These are phyloP conservation scores for Toxostoma redivivum DNA, from an alignment of 2,113 vertebrate species.

Conservation along the genomic window DNA sequence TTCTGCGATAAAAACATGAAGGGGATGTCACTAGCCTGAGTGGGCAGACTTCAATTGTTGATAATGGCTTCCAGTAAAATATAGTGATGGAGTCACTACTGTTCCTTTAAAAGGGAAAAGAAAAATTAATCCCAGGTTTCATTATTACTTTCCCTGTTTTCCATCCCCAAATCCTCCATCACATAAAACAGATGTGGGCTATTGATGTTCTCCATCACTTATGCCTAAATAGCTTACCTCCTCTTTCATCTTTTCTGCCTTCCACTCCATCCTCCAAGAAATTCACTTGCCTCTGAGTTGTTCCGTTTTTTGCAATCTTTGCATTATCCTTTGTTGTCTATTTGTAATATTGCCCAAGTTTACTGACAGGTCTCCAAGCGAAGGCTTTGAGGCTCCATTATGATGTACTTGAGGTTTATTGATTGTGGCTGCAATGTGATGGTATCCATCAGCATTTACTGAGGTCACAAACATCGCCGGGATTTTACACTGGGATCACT, in stretches of 20 bases:
- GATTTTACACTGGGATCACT: background rate
- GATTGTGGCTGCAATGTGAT: background rate
- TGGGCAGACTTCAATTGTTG: background rate
- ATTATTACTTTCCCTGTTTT: background rate
- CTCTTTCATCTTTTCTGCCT: constrained; percentile 20
- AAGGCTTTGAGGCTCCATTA: constrained; percentile 20
- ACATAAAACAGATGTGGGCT: background rate
- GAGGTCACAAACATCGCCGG: background rate
- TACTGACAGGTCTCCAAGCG: background rate
- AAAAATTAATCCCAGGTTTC: background rate
- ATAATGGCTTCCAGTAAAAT: background rate
- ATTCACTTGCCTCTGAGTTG: background rate
- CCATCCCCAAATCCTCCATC: background rate
- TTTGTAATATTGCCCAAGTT: constrained; percentile 32
- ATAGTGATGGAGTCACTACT: background rate
- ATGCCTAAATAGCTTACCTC: background rate
- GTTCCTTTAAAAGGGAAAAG: background rate
- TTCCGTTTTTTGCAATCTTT: constrained; percentile 6
- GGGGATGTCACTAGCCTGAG: background rate
- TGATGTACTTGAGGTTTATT: constrained; percentile 10
- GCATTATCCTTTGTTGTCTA: background rate
- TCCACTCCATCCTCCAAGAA: background rate
- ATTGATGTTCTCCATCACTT: background rate
- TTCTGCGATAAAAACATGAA: background rate
- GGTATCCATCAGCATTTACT: constrained; percentile 4